Evolutionary conservation across 2,797 vertebrate genomes (phyloP), one percentile per base, ranked within the genome.

Genomic region (Vultur gryphus): DNA sequence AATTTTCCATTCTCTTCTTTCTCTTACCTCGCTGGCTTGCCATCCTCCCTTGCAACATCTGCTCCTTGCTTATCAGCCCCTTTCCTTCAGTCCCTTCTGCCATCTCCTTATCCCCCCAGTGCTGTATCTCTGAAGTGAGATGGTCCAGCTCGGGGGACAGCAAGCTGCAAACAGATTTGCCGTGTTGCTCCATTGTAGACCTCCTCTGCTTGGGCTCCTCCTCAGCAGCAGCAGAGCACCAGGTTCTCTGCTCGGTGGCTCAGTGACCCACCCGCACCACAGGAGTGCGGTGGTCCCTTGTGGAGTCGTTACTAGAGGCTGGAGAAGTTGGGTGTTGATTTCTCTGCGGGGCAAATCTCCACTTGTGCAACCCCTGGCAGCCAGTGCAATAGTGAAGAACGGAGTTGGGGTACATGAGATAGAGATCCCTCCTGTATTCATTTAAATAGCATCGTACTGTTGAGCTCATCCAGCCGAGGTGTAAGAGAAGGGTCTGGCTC

Each of bases 221-320:
- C 24, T 28, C 13, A 1, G 33, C 62, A 65, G 64, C 57, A 43
- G n/a, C 39, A 9, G 44, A 33, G 26, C 51, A 7, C 17, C 46
- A 19, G 69, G n/a, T 16, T 21, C 51, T 54, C 75, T 5, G 12
- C 31, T 85, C 1, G 0, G 29, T 3, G 44, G 62, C n/a, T 43
- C 12, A 5, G 46, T 0, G 0, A 29, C 33, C 26, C 28, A 35
- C 21, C 39, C 0, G 0, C 33, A 10, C 18, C 21, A 41, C 23
- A 4, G 41, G 14, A n/a, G 9, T 5, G 11, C 3, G 1, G 26
- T 29, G 26, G 14, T 61, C 35, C 20, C 33, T 65, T 9, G 16
- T 11, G 35, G 52, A 44, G 41, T 9, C 0, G 0, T 39, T 49
- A 16, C 13, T 18, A 12, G 37, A 29, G 58, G 41, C 41, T 33